Evolutionary conservation across 2,113 vertebrate genomes (phyloP).

Genomic region (Amia ocellicauda): DNA sequence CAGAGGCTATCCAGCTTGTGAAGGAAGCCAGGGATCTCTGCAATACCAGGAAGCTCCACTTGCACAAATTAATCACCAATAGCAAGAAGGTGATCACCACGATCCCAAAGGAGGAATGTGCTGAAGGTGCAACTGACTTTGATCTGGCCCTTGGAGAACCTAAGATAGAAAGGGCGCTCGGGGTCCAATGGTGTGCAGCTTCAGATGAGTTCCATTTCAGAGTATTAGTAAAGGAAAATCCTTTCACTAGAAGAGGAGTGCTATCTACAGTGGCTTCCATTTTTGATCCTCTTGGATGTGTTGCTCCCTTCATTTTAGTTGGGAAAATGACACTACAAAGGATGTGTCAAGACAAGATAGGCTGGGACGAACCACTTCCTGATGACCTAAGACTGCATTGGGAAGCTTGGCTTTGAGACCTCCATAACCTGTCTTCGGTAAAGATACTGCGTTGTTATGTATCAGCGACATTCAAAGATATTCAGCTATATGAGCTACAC

Average conservation of each 20-base stretch:
- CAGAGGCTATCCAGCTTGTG: constrained; percentile 11
- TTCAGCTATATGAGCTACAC: constrained; percentile 7
- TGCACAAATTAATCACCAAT: constrained; percentile 4
- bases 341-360: constrained; percentile 7
- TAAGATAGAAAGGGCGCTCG: constrained; percentile 13
- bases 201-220: constrained; percentile 11
- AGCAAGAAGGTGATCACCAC: not conserved
- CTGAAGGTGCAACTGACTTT: not conserved
- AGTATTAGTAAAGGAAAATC: constrained; percentile 13
- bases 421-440: constrained; percentile 16
- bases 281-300: constrained; percentile 16
- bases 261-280: constrained; percentile 21
- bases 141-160: constrained; percentile 14
- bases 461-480: constrained; percentile 4
- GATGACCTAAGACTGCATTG: constrained; percentile 20
- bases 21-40: constrained; percentile 10
- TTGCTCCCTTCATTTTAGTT: constrained; percentile 16
- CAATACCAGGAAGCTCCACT: not conserved
- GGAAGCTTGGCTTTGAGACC: constrained; percentile 24
- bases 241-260: constrained; percentile 11
- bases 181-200: constrained; percentile 13
- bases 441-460: constrained; percentile 5
- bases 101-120: constrained; percentile 1
- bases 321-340: constrained; percentile 13
- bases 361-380: constrained; percentile 25